Conservation (phyloP, 2,797 vertebrate genomes). For the Intellagama lesueurii region DNA sequence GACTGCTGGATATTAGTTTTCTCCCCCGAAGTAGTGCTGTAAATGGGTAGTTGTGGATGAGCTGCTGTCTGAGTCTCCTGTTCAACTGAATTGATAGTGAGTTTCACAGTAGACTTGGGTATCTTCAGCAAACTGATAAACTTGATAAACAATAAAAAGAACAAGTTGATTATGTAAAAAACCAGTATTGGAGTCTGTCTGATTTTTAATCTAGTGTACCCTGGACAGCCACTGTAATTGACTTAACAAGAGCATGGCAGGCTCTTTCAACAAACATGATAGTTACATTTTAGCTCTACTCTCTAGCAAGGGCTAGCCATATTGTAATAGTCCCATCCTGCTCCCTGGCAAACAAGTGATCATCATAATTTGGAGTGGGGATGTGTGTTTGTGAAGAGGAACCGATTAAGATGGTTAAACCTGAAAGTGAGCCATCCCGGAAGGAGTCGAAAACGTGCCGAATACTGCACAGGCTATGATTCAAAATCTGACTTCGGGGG, state of each 20-base stretch:
- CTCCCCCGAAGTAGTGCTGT: conserved; percentile 54
- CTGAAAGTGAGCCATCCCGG: too few species aligned
- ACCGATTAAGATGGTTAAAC: too few species aligned
- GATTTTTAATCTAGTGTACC: background rate
- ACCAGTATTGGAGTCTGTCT: conserved; percentile 3
- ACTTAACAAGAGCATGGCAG: background rate
- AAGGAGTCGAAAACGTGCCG: too few species aligned
- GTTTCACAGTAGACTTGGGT: conserved; percentile 80
- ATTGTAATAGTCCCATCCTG: background rate
- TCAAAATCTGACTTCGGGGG: too few species aligned
- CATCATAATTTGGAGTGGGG: background rate
- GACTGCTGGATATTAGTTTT: conserved; percentile 65
- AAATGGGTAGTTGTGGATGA: conserved; percentile 48
- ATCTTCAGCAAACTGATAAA: conserved; percentile 86
- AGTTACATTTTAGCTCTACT: background rate
- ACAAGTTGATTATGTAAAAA: conserved; percentile 29
- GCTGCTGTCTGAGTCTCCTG: conserved; percentile 47
- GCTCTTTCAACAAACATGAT: conserved; percentile 3
- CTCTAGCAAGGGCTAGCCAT: background rate
- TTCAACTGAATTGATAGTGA: conserved; percentile 82
- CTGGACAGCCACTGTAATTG: background rate
- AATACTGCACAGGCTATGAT: too few species aligned
- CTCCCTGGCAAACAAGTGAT: background rate
- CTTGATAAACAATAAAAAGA: conserved; percentile 71
- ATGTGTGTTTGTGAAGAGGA: background rate